phyloP scores from a whole-genome alignment of 2,113 vertebrate genomes.

The Channa argus region DNA sequence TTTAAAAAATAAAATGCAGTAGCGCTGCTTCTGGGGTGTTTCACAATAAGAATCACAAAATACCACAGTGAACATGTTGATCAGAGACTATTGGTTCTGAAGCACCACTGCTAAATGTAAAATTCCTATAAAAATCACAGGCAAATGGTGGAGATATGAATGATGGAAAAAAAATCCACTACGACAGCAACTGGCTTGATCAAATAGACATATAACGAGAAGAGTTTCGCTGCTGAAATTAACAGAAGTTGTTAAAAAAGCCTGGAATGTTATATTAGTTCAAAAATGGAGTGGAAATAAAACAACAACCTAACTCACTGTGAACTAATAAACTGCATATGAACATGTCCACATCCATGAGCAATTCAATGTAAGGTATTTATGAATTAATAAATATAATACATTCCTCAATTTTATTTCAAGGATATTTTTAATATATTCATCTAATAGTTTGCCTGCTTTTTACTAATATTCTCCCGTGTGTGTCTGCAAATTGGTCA shows the following conservation, averaged over 20 bases:
- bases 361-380: background rate
- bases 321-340: slow-evolving; percentile 13
- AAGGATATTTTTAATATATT: slow-evolving; percentile 8
- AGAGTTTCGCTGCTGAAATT: slow-evolving; percentile 10
- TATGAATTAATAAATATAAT: slow-evolving; percentile 7
- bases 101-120: slow-evolving; percentile 63
- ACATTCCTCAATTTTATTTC: slow-evolving; percentile 10
- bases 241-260: background rate
- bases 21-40: slow-evolving; percentile 52
- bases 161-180: slow-evolving; percentile 53
- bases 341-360: slow-evolving; percentile 17
- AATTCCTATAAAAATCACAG: slow-evolving; percentile 66
- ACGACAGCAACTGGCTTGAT: slow-evolving; percentile 65
- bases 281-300: background rate
- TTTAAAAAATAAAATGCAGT: background rate
- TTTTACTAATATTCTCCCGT: slow-evolving; percentile 25
- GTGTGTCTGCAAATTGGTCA: slow-evolving; percentile 52
- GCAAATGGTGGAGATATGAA: slow-evolving; percentile 41
- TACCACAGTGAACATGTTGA: slow-evolving; percentile 57
- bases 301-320: slow-evolving; percentile 22
- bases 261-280: background rate
- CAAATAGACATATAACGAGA: slow-evolving; percentile 48
- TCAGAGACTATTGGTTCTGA: slow-evolving; percentile 48
- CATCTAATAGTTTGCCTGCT: slow-evolving; percentile 20
- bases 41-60: slow-evolving; percentile 63